Base-by-base conservation (phyloP, 37 sponge, comb jelly and placozoan species). In the Chondrilla cf. caribensis region DNA sequence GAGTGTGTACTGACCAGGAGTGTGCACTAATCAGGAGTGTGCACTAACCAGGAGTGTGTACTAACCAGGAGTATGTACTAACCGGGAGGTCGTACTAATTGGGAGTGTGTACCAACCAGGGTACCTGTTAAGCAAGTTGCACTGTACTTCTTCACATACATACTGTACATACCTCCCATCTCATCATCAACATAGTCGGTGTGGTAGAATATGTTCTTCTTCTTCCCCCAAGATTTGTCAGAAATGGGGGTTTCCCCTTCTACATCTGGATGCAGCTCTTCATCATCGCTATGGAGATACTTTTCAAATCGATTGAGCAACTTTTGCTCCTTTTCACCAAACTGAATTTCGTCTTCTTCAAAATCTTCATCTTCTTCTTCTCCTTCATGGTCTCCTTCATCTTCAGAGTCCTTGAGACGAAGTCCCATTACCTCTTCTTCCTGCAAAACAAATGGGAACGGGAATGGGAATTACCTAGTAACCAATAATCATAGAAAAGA, bases 151-250 rank as follows among this genome's bases (percentile, higher is more conserved):
- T n/a, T n/a, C n/a, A n/a, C n/a, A n/a, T 47, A 14, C 51, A 29
- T 64, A 64, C 6, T 14, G 32, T 64, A 64, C 51, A 11, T 47
- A 76, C 85, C 85, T 24, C 80, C 82, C 72, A 82, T 58, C 70
- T 88, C 91, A 42, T 87, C 90, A 58, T 87, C 95, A 67, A 85
- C 82, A 37, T 75, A 84, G 42, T 89, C 90, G 0, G 85, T 84
- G 29, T 77, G 58, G 79, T 95, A 95, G 84, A 84, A 95, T 1
- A 79, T 78, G 37, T 54, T 84, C 80, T 89, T 91, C 68, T 58
- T 77, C 55, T 59, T 54, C 0, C 96, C 96, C 96, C 96, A 95
- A 15, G 87, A 88, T 38, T 73, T 82, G 57, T 84, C 88, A 2
- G 81, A 72, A 21, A 64, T 26, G 33, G 8, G 22, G 18, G 18